Evolutionary conservation across 2,888 invertebrate genomes (phyloP).

Genomic region (Acanthosepion esculentum): DNA sequence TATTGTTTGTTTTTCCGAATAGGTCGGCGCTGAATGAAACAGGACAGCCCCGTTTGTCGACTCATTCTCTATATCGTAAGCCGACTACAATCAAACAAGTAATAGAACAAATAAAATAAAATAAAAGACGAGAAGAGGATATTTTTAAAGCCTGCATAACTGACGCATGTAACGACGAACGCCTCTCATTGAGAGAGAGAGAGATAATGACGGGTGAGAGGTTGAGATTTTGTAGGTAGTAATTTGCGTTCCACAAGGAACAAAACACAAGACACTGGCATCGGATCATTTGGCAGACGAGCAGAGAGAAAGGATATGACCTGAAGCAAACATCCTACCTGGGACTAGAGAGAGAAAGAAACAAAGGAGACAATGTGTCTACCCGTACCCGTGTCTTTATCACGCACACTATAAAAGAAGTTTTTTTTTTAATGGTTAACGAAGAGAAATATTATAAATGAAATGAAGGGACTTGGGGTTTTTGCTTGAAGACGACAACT

Average conservation of each 20-base stretch:
- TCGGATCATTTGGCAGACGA: background rate
- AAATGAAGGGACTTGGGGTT: background rate
- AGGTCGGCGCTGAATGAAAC: too few relatives aligned
- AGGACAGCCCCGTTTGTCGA: too few relatives aligned
- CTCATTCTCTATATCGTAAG: too few relatives aligned
- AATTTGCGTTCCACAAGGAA: background rate
- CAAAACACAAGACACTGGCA: background rate
- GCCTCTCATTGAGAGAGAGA: background rate
- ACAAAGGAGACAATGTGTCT: background rate
- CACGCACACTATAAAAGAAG: background rate
- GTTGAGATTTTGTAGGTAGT: background rate
- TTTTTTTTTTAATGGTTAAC: background rate
- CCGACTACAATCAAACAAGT: too few relatives aligned
- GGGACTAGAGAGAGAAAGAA: background rate
- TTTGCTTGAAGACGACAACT: background rate
- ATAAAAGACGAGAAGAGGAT: background rate
- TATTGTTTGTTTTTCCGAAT: too few relatives aligned
- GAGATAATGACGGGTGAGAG: background rate
- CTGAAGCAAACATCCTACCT: conserved; percentile 18
- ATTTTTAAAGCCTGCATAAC: too few relatives aligned
- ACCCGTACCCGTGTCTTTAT: background rate
- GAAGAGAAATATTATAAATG: background rate
- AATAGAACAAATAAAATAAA: background rate
- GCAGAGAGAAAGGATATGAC: background rate
- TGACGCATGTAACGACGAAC: too few relatives aligned